phyloP scores from a whole-genome alignment of 2,797 vertebrate species.

The Arctocebus calabarensis region DNA sequence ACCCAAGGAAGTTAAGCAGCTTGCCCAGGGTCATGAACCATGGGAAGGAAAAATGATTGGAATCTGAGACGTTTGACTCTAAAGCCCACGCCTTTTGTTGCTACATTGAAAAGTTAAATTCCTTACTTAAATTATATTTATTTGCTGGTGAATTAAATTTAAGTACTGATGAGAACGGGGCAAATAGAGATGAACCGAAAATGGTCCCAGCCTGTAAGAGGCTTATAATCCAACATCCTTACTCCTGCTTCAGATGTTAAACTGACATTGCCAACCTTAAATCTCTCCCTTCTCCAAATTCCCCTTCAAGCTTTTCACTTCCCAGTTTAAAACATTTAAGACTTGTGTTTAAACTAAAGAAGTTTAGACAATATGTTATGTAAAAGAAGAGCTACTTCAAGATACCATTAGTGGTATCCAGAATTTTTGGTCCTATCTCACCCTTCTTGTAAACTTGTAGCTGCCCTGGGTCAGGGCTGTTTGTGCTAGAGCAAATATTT shows the following conservation, averaged over 20 bases:
- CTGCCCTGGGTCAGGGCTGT: not conserved
- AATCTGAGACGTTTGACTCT: not conserved
- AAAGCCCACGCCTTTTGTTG: not conserved
- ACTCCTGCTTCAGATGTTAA: not conserved
- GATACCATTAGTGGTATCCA: not conserved
- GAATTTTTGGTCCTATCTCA: not conserved
- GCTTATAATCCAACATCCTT: not conserved
- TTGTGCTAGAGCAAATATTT: not conserved
- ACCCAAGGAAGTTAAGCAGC: not conserved
- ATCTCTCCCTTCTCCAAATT: not conserved
- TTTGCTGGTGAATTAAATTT: not conserved
- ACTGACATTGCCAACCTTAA: not conserved
- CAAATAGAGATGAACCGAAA: not conserved
- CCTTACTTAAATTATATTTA: not conserved
- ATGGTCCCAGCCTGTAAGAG: not conserved
- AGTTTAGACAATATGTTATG: not conserved
- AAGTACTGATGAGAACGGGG: not conserved
- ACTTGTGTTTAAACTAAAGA: conserved; percentile 45
- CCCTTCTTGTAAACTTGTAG: not conserved
- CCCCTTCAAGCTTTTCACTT: conserved; percentile 14
- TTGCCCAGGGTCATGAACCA: not conserved
- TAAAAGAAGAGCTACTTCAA: conserved; percentile 20
- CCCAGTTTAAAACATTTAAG: conserved; percentile 40
- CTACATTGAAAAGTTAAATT: conserved; percentile 7
- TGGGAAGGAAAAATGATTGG: not conserved